Base-by-base conservation (phyloP, 2,113 vertebrate genomes). In the Dryoscopus gambensis region DNA sequence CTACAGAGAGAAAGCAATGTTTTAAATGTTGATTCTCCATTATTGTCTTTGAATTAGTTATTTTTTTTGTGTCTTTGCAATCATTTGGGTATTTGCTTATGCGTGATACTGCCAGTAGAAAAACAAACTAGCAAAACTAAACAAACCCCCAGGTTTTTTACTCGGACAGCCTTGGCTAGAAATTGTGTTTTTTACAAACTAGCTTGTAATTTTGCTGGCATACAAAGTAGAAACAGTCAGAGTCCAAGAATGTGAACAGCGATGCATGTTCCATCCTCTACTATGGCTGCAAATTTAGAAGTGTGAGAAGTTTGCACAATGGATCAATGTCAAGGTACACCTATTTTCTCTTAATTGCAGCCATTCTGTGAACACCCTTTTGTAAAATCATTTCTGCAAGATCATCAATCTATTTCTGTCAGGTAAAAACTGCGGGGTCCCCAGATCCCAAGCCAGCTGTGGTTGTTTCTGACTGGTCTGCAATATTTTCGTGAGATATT, bases 361-460 rank as follows among this genome's bases (percentile, higher is more conserved):
- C 83, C 63, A 68, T 89, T 87, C 50, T 71, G 30, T 68, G 57
- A 79, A 89, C 28, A 85, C 5, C 3, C 16, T 65, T 96, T 89
- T 79, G 55, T 82, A 71, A 95, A 95, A 87, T 82, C 53, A 46
- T 31, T 94, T 82, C 77, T 93, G 25, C 28, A 84, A 89, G 37
- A 79, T 50, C 81, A 95, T 96, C 52, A 56, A 64, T 92, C 73
- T 82, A 55, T 30, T 93, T 76, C 62, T 91, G 77, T 79, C 89
- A 89, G 40, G 47, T 87, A 17, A 89, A 84, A 92, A 49, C 37
- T 60, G 3, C 49, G 69, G 39, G 5, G 69, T 92, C 73, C 59
- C 80, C 56, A 95, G 69, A 82, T 94, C 80, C 81, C 91, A 90
- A 71, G n/a, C 60, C 80, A 92, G 55, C 69, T 91, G 69, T 78